Base-by-base conservation (phyloP, 2,797 vertebrate species). In the Argya squamiceps region DNA sequence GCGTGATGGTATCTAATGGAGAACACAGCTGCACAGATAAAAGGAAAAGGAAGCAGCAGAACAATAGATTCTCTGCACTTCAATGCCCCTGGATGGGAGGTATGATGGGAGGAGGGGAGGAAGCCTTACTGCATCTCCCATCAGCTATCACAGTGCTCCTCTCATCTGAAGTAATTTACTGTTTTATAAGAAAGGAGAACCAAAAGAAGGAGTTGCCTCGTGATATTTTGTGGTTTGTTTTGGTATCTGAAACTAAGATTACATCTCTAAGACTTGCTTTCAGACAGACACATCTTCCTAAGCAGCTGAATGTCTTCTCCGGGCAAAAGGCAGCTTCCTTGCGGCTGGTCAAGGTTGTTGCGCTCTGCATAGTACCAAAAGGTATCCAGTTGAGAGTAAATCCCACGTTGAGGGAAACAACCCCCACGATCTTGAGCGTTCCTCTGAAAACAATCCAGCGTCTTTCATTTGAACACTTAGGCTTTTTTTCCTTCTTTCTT, bases 1-100 rank as follows among this genome's bases (percentile, higher is more conserved):
- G 65, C 58, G 0, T 6, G 67, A 76, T 46, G 80, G 53, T 78
- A 50, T 95, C 64, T 89, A 71, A 89, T 55, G 44, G 69, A 93
- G 84, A 97, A 68, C 27, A 43, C 87, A 96, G 89, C 74, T 83
- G 70, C 70, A 79, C 63, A 84, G 79, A 88, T 64, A 84, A 91
- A 96, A 92, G 37, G 52, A 77, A 92, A 91, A 89, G 89, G 39
- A 89, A 96, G 70, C 56, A 70, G 46, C 56, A 82, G 77, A 86
- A 89, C 79, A 82, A 87, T 30, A 36, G 56, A 50, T 10, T 52
- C 80, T 78, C 91, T 74, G 92, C 82, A 89, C 77, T 78, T 78
- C 60, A 58, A 2, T 69, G 88, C 60, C 84, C 64, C 80, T 37
- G 49, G 37, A 24, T 58, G 39, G 29, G 34, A 29, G 21, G 9